Base-by-base conservation (phyloP, 2,113 vertebrate species). In the Melanotaenia duboulayi region DNA sequence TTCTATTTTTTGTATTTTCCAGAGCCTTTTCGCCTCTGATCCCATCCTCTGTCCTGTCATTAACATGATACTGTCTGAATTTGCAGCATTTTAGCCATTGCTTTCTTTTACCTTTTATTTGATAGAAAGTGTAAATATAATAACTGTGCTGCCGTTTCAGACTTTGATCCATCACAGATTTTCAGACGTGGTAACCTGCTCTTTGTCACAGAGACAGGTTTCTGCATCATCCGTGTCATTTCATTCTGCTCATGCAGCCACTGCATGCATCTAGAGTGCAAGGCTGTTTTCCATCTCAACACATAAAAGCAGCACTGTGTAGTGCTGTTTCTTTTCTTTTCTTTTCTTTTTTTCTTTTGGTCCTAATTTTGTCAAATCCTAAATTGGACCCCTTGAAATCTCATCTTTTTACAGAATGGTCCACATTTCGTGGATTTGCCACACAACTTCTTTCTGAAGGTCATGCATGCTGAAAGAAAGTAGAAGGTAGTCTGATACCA, bases 1-100 rank as follows among this genome's bases (percentile, higher is more conserved):
- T 85, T 62, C 71, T 71, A 85, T 86, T 76, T 84, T 81, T 57
- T 75, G 28, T 80, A 35, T 78, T 78, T 84, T 71, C 20, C 56
- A 64, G 17, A 65, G 55, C n/a, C 48, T 35, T 59, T 11, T 61
- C 65, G 25, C 62, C 19, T 17, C 28, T 6, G 23, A 57, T 25
- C 24, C 22, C 22, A 7, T 57, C 35, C 20, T 39, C 62, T 56
- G 65, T 71, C 61, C 42, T 32, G 22, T 71, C 52, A 78, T 80
- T 84, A 78, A 70, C 64, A 73, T 84, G 84, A 51, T 66, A 78
- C 64, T 68, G 12, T 42, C n/a, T 52, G 46, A 69, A 49, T 59
- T 57, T 62, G 22, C 17, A 8, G 48, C 57, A 73, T 69, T 78
- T 78, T 78, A 65, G 50, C 52, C 70, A 59, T 50, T 23, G 28